A percentile compares a stretch with the other conserved stretches of the same genome.
These are phyloP conservation scores for Rhyacichthys aspro DNA, from an alignment of 2,797 vertebrate species.

Conservation along the genomic window DNA sequence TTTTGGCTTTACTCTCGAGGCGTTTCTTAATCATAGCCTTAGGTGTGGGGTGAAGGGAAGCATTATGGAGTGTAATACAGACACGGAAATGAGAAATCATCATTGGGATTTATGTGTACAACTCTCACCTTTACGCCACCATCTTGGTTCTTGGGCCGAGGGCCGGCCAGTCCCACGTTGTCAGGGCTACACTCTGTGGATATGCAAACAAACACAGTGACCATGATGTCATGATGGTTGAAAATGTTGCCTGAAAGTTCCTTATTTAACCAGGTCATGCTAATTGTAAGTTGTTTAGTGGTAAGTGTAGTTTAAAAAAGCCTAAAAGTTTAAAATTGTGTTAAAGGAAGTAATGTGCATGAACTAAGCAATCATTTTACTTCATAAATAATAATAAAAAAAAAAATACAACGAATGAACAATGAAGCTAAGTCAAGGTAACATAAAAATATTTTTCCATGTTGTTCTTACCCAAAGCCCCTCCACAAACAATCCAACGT, in stretches of 20 bases:
- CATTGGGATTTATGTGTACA: constrained; percentile 3
- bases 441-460: background rate
- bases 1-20: constrained; percentile 69
- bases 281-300: too few species aligned
- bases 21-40: constrained; percentile 80
- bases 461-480: constrained; percentile 78
- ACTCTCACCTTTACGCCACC: constrained; percentile 78
- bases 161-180: constrained; percentile 37
- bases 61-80: constrained; percentile 2
- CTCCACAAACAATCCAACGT: constrained; percentile 82
- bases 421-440: background rate
- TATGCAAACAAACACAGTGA: too few species aligned
- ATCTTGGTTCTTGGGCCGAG: constrained; percentile 74
- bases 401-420: too few species aligned
- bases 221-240: too few species aligned
- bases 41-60: constrained; percentile 4
- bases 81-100: constrained; percentile 37
- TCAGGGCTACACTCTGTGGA: constrained; percentile 79
- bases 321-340: too few species aligned
- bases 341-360: too few species aligned
- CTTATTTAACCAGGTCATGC: too few species aligned
- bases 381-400: too few species aligned
- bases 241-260: too few species aligned
- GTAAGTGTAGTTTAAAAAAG: too few species aligned
- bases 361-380: too few species aligned